phyloP scores from a whole-genome alignment of 53 echinoderm and acorn worm species.

The Paracentrotus lividus region DNA sequence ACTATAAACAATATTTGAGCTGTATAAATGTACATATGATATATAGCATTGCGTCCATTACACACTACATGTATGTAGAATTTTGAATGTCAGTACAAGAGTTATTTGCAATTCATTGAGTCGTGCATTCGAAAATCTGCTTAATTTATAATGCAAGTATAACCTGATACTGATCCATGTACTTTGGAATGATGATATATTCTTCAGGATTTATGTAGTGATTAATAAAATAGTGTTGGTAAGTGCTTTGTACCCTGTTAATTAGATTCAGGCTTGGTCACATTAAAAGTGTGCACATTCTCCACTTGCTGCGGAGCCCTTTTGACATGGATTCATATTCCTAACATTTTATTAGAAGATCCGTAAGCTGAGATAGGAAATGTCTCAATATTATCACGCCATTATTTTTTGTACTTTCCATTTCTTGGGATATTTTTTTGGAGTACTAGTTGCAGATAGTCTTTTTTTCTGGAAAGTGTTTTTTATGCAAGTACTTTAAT shows the following conservation, averaged over 20 bases:
- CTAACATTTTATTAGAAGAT: too few species aligned
- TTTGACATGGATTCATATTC: too few species aligned
- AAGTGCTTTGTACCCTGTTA: too few species aligned
- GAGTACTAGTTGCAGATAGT: neutral
- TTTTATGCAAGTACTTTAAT: constrained; percentile 8
- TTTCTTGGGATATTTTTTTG: neutral
- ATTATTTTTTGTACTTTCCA: neutral
- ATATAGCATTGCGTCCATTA: neutral
- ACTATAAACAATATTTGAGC: neutral
- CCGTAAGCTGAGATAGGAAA: neutral
- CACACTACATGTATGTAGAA: neutral
- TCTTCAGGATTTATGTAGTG: too few species aligned
- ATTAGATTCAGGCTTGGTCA: too few species aligned
- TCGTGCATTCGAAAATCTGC: neutral
- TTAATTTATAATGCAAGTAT: neutral
- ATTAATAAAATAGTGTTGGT: too few species aligned
- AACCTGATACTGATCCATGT: neutral
- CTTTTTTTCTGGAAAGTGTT: neutral
- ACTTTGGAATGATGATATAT: too few species aligned
- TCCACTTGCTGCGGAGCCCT: too few species aligned
- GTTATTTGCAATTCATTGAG: neutral
- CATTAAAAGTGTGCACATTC: too few species aligned
- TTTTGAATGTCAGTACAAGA: neutral
- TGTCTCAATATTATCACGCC: neutral
- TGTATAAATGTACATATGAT: constrained; percentile 5